These are phyloP conservation scores for Syrrhaptes paradoxus DNA, from an alignment of 2,113 vertebrate genomes.

Conservation along the genomic window DNA sequence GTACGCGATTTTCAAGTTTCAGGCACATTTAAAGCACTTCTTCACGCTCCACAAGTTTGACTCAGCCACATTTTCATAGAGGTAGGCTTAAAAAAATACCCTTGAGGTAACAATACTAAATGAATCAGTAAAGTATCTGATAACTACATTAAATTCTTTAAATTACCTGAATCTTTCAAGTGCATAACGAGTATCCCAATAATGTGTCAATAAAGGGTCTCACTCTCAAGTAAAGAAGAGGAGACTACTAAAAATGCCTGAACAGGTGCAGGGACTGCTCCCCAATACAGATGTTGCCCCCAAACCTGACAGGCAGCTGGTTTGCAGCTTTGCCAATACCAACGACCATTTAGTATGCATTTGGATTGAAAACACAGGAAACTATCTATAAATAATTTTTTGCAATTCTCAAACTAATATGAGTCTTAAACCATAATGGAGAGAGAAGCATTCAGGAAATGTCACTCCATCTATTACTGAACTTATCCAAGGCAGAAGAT, in stretches of 20 bases:
- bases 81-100: not conserved
- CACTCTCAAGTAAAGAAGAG: not conserved
- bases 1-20: not conserved
- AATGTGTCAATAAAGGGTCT: not conserved
- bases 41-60: not conserved
- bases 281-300: not conserved
- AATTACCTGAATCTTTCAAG: not conserved
- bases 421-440: not conserved
- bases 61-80: not conserved
- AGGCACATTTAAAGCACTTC: not conserved
- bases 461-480: not conserved
- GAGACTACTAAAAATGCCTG: not conserved
- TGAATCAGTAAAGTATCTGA: not conserved
- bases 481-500: not conserved
- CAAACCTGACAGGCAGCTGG: not conserved
- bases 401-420: not conserved
- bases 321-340: not conserved
- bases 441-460: not conserved
- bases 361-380: not conserved
- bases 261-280: not conserved
- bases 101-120: not conserved
- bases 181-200: not conserved
- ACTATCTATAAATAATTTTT: not conserved
- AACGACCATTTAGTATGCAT: fast-evolving
- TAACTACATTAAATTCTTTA: not conserved